A percentile compares a stretch with the other conserved stretches of the same genome.
These are phyloP conservation scores for Onychostoma macrolepis DNA, from an alignment of 2,113 vertebrate genomes.

Conservation along the genomic window DNA sequence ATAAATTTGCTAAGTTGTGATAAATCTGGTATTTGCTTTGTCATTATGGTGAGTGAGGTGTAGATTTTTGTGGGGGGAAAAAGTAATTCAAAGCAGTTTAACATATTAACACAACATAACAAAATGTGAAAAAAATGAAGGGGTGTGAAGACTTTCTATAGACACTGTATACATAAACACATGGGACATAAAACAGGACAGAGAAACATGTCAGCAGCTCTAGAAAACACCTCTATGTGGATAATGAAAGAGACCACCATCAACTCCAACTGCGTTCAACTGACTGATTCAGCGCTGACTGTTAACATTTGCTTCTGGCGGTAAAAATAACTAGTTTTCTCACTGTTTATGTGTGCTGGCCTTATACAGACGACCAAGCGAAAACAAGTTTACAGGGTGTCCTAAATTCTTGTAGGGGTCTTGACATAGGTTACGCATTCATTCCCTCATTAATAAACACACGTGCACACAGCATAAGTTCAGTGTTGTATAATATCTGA, in stretches of 20 bases:
- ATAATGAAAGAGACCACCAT: neutral
- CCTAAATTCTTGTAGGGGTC: neutral
- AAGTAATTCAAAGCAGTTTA: no score
- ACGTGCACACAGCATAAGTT: neutral
- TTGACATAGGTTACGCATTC: neutral
- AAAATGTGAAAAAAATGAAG: no score
- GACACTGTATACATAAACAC: neutral
- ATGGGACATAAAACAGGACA: neutral
- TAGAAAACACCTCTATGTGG: neutral
- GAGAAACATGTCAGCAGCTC: neutral
- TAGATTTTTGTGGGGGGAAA: no score
- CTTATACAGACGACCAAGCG: neutral
- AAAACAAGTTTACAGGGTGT: neutral
- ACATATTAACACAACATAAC: no score
- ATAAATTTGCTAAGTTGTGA: no score
- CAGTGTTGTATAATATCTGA: conserved; percentile 5
- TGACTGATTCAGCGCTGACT: neutral
- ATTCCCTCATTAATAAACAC: neutral
- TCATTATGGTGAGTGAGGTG: no score
- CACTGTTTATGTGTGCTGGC: neutral
- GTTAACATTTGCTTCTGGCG: neutral
- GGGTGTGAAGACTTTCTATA: no score
- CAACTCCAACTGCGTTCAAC: neutral
- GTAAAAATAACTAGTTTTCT: neutral
- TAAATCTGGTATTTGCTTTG: no score